Evolutionary conservation across 2,797 vertebrate genomes (phyloP).

Genomic region (Valencia hispanica): DNA sequence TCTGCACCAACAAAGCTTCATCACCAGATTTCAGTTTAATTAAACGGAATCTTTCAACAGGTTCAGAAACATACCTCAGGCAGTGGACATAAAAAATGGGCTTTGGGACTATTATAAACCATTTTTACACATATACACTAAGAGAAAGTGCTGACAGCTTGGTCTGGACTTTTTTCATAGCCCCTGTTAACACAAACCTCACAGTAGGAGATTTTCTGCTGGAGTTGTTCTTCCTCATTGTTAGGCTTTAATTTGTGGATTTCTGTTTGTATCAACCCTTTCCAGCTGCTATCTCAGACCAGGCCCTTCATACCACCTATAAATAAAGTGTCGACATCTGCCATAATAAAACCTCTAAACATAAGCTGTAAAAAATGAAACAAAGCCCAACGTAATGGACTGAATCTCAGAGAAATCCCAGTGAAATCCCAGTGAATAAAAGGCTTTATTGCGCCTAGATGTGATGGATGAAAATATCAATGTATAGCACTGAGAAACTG

Average conservation of each 20-base stretch:
- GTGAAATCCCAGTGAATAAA: background rate
- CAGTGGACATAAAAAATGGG: background rate
- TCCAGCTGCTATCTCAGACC: background rate
- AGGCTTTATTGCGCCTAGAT: background rate
- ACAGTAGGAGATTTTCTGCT: background rate
- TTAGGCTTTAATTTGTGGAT: background rate
- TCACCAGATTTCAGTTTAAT: background rate
- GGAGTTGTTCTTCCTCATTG: background rate
- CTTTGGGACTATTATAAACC: background rate
- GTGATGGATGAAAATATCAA: background rate
- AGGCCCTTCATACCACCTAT: background rate
- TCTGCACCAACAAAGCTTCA: background rate
- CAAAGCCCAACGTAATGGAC: background rate
- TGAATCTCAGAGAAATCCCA: constrained; percentile 2
- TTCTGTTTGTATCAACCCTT: background rate
- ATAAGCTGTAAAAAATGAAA: constrained; percentile 10
- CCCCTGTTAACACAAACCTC: background rate
- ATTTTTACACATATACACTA: background rate
- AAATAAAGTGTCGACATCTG: constrained; percentile 3
- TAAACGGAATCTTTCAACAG: background rate
- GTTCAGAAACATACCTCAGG: background rate
- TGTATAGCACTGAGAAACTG: constrained; percentile 1
- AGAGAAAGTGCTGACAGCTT: background rate
- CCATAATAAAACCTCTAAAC: background rate
- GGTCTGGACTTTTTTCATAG: background rate